Percentiles rank a stretch among this genome's conserved stretches.
These are phyloP conservation scores for Acomys russatus DNA, from an alignment of 2,797 vertebrate species.

Conservation along the genomic window DNA sequence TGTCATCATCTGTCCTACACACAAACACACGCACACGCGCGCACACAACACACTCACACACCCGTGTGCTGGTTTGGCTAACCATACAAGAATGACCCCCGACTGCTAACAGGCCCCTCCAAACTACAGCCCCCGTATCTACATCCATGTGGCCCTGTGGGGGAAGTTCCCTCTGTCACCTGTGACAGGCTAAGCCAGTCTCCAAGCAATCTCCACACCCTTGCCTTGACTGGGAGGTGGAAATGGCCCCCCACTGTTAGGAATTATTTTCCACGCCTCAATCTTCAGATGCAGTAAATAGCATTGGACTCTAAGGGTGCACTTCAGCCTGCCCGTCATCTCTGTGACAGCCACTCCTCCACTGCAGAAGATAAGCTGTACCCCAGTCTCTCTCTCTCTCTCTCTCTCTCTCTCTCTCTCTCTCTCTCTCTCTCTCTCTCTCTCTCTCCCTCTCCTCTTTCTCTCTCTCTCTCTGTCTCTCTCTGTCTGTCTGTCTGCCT, in stretches of 20 bases:
- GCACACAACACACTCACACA: too few species aligned
- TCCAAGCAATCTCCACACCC: not conserved
- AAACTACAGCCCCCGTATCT: not conserved
- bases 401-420: not conserved
- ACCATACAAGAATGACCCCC: not conserved
- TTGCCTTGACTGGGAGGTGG: not conserved
- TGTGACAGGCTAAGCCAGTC: not conserved
- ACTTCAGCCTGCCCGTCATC: too few species aligned
- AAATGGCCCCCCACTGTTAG: not conserved
- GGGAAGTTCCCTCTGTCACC: not conserved
- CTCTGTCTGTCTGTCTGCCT: too few species aligned
- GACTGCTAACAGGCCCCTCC: not conserved
- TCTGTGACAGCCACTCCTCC: too few species aligned
- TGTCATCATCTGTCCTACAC: too few species aligned
- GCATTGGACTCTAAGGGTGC: rapidly evolving
- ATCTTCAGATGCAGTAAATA: not conserved
- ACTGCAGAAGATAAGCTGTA: not conserved
- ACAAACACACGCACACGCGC: too few species aligned
- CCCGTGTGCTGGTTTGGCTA: rapidly evolving
- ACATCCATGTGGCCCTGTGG: not conserved
- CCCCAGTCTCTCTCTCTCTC: not conserved
- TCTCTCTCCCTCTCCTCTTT: not conserved
- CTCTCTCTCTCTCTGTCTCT: not conserved
- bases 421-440: not conserved
- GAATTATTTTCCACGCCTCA: slow-evolving; percentile 13